phyloP scores from a whole-genome alignment of 2,113 vertebrate genomes.

The Carassius gibelio region DNA sequence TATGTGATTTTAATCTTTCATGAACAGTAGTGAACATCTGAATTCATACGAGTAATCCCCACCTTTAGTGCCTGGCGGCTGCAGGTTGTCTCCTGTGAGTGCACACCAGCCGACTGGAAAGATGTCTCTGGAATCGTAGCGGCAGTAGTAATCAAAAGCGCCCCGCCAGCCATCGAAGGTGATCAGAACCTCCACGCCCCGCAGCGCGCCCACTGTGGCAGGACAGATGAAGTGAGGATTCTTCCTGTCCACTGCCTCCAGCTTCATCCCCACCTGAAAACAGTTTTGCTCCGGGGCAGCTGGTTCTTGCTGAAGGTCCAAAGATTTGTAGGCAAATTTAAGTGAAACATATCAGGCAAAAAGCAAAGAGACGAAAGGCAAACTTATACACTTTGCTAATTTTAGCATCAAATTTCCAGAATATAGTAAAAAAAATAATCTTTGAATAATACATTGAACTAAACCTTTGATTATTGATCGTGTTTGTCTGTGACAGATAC shows the following conservation, averaged over 20 bases:
- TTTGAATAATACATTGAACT: not conserved
- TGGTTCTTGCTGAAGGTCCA: conserved; percentile 84
- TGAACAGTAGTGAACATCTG: not conserved
- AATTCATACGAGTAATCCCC: conserved; percentile 9
- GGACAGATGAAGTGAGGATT: conserved; percentile 99
- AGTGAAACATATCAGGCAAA: not conserved
- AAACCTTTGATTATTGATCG: not conserved
- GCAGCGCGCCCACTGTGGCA: conserved; percentile 94
- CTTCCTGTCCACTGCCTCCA: conserved; percentile 98
- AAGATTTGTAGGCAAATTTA: not conserved
- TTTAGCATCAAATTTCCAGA: not conserved
- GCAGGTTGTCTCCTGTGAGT: conserved; percentile 97
- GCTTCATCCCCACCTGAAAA: conserved; percentile 97
- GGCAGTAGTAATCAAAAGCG: conserved; percentile 99
- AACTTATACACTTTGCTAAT: not conserved
- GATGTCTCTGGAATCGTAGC: conserved; percentile 97
- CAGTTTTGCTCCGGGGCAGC: conserved; percentile 93
- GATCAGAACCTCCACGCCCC: conserved; percentile 96
- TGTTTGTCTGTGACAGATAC: conserved; percentile 74
- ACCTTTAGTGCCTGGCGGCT: conserved; percentile 98
- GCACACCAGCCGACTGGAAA: conserved; percentile 98
- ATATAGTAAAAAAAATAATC: not conserved
- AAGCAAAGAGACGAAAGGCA: not conserved
- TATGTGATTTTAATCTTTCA: not conserved
- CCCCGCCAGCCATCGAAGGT: conserved; percentile 99